Conservation (phyloP, 2,888 invertebrate genomes). For the Netelia fuscicornis region DNA sequence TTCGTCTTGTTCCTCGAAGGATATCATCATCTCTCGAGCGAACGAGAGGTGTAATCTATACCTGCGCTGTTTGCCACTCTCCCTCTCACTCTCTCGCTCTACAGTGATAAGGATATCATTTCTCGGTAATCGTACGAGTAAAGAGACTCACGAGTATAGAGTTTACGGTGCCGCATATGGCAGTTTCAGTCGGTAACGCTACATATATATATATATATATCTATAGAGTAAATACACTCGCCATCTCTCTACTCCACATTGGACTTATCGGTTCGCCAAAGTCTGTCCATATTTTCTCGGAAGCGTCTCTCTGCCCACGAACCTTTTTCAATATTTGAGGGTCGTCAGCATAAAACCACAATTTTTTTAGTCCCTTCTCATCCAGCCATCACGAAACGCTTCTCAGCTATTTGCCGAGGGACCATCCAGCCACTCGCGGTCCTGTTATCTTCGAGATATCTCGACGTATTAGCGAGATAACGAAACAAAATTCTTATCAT, state of each 20-base stretch:
- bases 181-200: constrained; percentile 30
- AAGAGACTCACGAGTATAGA: constrained; percentile 52
- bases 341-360: neutral
- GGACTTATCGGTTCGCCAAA: constrained; percentile 64
- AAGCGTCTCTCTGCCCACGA: constrained; percentile 55
- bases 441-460: constrained; percentile 36
- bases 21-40: constrained; percentile 65
- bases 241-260: constrained; percentile 74
- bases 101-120: constrained; percentile 66
- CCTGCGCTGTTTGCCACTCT: constrained; percentile 62
- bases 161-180: constrained; percentile 46
- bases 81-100: constrained; percentile 60
- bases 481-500: constrained; percentile 5
- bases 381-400: neutral
- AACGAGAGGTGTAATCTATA: constrained; percentile 68
- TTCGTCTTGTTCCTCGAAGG: constrained; percentile 67
- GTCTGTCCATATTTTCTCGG: constrained; percentile 57
- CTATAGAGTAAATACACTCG: neutral
- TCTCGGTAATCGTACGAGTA: constrained; percentile 62
- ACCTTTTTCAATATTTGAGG: constrained; percentile 61
- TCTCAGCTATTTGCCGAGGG: no score
- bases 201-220: constrained; percentile 19
- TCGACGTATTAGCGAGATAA: constrained; percentile 30
- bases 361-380: constrained; percentile 8
- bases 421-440: neutral